Percentiles rank a stretch among this genome's conserved stretches.
These are phyloP conservation scores for Psilopsiagon aurifrons DNA, from an alignment of 2,113 vertebrate species.

Conservation along the genomic window DNA sequence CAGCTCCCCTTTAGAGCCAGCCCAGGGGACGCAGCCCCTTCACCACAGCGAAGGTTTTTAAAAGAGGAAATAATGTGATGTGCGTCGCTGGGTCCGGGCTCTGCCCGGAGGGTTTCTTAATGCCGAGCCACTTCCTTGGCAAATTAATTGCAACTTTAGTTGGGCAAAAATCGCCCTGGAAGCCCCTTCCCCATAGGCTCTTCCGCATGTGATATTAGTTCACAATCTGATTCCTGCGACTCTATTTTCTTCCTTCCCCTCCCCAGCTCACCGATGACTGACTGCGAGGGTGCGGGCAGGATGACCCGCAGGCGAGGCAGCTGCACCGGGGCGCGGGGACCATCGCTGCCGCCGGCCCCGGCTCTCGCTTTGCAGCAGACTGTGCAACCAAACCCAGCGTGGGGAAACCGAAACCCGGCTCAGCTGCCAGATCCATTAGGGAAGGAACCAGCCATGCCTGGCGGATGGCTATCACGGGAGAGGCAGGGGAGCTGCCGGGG, in stretches of 20 bases:
- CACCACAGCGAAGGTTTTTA: constrained; percentile 38
- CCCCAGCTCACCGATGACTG: not conserved
- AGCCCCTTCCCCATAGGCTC: constrained; percentile 55
- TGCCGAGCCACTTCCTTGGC: constrained; percentile 55
- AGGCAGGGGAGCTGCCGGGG: not conserved
- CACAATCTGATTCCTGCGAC: constrained; percentile 30
- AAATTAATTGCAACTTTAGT: constrained; percentile 68
- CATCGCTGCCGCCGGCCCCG: accelerated
- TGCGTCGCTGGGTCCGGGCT: constrained; percentile 2
- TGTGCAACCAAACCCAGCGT: not conserved
- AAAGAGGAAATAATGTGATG: constrained; percentile 66
- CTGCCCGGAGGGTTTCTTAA: constrained; percentile 43
- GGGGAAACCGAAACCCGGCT: not conserved
- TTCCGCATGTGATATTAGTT: constrained; percentile 3
- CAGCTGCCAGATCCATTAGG: constrained; percentile 35
- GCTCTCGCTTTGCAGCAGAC: not conserved
- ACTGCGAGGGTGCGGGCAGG: not conserved
- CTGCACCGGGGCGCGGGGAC: accelerated
- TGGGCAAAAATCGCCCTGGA: constrained; percentile 47
- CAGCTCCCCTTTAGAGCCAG: not conserved
- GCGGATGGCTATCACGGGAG: not conserved
- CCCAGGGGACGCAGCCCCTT: not conserved
- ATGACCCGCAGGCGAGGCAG: not conserved
- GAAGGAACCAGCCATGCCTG: not conserved
- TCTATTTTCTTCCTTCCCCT: not conserved